A percentile compares a stretch with the other conserved stretches of the same genome.
These are phyloP conservation scores for Auanema freiburgensis DNA, from an alignment of 2,888 invertebrate genomes.

Conservation along the genomic window DNA sequence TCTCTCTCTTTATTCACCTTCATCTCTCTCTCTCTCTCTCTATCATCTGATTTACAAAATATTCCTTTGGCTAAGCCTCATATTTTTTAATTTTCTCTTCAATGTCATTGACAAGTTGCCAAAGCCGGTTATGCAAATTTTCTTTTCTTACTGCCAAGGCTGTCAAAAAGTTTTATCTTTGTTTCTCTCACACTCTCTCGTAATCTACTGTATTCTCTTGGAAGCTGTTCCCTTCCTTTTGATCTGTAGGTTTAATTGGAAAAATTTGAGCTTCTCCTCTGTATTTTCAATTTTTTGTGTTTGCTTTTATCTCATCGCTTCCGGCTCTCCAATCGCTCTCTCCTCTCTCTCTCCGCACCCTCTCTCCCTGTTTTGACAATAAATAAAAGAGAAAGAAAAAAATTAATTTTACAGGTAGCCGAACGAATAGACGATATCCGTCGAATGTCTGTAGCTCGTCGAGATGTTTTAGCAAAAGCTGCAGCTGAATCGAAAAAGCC, in stretches of 20 bases:
- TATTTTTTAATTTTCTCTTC: too few species aligned
- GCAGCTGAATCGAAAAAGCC: slow-evolving; percentile 26
- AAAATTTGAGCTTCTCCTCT: background rate
- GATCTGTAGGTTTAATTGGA: background rate
- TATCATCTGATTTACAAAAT: slow-evolving; percentile 1
- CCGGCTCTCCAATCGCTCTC: background rate
- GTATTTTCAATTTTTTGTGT: background rate
- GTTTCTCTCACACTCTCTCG: background rate
- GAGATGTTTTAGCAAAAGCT: slow-evolving; percentile 51
- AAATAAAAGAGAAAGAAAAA: background rate
- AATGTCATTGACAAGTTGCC: slow-evolving; percentile 8
- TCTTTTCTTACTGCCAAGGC: slow-evolving; percentile 1
- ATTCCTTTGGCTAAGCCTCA: background rate
- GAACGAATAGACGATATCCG: slow-evolving; percentile 91
- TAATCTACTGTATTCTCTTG: background rate
- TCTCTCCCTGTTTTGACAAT: background rate
- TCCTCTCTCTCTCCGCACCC: background rate
- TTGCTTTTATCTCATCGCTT: background rate
- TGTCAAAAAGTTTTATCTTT: slow-evolving; percentile 8
- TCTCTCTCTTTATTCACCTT: slow-evolving; percentile 1
- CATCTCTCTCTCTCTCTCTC: slow-evolving; percentile 10
- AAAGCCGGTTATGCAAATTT: slow-evolving; percentile 13
- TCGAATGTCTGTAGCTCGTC: slow-evolving; percentile 76
- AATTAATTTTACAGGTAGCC: slow-evolving; percentile 73
- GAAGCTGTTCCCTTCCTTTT: slow-evolving; percentile 4